Percentiles rank a stretch among this genome's conserved stretches.
Conservation (phyloP, 2,113 vertebrate genomes). For the Aythya baeri region DNA sequence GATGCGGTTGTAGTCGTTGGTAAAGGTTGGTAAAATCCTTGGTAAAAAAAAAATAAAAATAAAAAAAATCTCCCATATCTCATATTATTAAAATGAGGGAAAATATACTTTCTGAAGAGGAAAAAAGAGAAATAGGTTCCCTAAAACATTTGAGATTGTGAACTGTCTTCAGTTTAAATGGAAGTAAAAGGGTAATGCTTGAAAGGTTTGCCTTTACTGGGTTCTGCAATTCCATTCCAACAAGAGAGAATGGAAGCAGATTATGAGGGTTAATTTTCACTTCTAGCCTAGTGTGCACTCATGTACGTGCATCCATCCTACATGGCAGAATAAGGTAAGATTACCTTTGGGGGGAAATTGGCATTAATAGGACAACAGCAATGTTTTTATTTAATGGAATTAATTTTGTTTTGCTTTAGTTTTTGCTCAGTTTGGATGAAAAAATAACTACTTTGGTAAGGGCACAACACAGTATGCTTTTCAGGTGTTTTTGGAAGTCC, state of each 20-base stretch:
- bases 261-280: background rate
- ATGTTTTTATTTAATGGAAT: background rate
- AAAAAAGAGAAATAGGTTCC: background rate
- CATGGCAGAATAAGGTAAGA: background rate
- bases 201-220: background rate
- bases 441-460: background rate
- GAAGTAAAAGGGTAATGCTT: rapidly evolving
- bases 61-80: background rate
- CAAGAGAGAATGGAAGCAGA: background rate
- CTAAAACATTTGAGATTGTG: background rate
- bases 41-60: slow-evolving; percentile 67
- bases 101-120: background rate
- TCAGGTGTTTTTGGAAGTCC: slow-evolving; percentile 85
- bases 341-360: background rate
- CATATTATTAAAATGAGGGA: background rate
- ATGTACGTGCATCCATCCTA: rapidly evolving
- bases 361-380: background rate
- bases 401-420: background rate
- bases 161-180: background rate
- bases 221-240: background rate
- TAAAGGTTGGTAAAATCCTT: slow-evolving; percentile 82
- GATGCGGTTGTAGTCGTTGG: slow-evolving; percentile 81
- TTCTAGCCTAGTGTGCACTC: background rate
- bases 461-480: background rate
- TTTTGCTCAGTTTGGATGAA: background rate